A percentile compares a stretch with the other conserved stretches of the same genome.
These are phyloP conservation scores for Muscicapa comitata DNA, from an alignment of 2,797 vertebrate species.

Conservation along the genomic window DNA sequence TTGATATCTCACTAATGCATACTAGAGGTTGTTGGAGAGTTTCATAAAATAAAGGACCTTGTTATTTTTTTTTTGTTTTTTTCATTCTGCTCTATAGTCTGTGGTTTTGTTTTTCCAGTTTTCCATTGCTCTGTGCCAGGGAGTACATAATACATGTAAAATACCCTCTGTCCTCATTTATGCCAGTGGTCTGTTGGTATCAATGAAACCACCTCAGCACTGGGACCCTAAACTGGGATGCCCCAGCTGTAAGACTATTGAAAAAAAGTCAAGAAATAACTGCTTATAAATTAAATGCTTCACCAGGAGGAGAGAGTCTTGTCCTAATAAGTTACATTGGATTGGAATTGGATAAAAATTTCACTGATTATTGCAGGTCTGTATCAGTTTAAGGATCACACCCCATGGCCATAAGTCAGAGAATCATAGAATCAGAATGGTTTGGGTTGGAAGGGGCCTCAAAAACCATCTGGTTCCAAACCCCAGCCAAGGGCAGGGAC, in stretches of 20 bases:
- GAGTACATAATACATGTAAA: neutral
- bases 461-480: neutral
- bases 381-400: neutral
- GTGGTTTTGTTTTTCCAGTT: neutral
- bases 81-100: neutral
- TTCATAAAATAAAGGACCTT: conserved; percentile 3
- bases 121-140: neutral
- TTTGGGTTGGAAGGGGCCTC: neutral
- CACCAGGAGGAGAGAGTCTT: neutral
- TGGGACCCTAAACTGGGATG: neutral
- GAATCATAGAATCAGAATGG: neutral
- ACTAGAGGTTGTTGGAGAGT: neutral
- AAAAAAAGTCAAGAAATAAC: neutral
- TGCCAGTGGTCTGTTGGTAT: neutral
- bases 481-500: neutral
- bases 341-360: neutral
- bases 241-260: neutral
- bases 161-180: neutral
- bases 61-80: neutral
- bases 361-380: neutral
- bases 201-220: neutral
- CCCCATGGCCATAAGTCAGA: neutral
- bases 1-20: neutral
- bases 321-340: neutral
- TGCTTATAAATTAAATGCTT: neutral